phyloP scores from a whole-genome alignment of 2,888 invertebrate species.

The Oeneis ivallda region DNA sequence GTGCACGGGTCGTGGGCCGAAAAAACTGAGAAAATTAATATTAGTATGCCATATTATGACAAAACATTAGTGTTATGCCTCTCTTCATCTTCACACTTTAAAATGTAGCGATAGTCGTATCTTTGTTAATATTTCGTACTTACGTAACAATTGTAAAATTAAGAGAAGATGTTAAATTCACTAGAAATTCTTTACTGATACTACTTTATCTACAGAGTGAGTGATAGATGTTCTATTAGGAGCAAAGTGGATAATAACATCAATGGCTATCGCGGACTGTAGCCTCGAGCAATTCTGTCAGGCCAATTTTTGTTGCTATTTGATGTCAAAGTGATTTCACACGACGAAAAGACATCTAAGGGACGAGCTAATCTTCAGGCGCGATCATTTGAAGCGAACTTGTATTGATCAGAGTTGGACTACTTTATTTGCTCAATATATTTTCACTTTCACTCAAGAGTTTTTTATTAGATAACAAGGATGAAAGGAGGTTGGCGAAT shows the following conservation, averaged over 20 bases:
- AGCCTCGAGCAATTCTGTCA: constrained; percentile 58
- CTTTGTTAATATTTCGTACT: background rate
- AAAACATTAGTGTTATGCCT: background rate
- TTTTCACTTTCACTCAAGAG: background rate
- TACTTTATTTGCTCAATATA: constrained; percentile 4
- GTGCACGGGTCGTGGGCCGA: no score
- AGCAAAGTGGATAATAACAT: constrained; percentile 39
- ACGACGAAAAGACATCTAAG: constrained; percentile 52
- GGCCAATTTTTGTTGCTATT: constrained; percentile 65
- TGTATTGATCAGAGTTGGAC: background rate
- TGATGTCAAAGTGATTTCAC: constrained; percentile 65
- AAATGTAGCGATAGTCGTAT: background rate
- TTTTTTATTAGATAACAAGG: no score
- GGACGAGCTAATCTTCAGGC: constrained; percentile 15
- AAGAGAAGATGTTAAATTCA: background rate
- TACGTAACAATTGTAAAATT: no score
- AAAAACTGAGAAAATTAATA: background rate
- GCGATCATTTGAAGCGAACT: constrained; percentile 16
- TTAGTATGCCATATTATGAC: background rate
- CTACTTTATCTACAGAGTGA: background rate
- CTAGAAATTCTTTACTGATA: background rate
- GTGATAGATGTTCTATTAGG: constrained; percentile 20
- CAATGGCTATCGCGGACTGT: constrained; percentile 49
- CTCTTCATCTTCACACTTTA: background rate
- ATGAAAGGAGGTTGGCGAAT: no score